Conservation (phyloP, 2,797 vertebrate species). For the Bradypodion ventrale region DNA sequence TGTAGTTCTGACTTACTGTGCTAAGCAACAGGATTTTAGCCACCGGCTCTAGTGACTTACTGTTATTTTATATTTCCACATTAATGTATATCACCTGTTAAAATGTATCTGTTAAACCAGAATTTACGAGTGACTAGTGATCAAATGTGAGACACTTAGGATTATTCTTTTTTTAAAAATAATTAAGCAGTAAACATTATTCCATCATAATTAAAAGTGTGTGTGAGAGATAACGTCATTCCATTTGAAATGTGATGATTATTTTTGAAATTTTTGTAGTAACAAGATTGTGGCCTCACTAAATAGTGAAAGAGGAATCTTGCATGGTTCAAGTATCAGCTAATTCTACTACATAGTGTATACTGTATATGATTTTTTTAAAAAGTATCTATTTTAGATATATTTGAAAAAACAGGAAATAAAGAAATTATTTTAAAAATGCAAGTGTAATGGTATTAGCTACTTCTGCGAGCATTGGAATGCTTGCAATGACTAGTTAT, state of each 20-base stretch:
- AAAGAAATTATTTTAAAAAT: too few species aligned
- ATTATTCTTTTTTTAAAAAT: background rate
- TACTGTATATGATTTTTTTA: background rate
- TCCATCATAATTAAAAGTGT: too few species aligned
- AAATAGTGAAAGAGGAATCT: background rate
- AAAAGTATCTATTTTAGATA: background rate
- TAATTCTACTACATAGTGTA: background rate
- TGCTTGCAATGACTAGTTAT: background rate
- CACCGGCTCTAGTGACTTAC: background rate
- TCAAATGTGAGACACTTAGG: background rate
- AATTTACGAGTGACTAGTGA: background rate
- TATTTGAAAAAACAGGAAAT: background rate
- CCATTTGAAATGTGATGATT: too few species aligned
- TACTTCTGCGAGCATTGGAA: background rate
- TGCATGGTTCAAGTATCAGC: background rate
- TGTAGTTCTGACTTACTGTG: background rate
- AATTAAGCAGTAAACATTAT: background rate
- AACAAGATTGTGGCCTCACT: background rate
- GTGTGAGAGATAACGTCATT: too few species aligned
- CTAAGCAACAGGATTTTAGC: too few species aligned
- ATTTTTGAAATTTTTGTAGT: background rate
- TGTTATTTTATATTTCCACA: background rate
- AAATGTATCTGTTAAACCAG: background rate
- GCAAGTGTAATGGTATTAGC: background rate
- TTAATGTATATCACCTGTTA: fast-evolving